Conservation (phyloP, 2,888 invertebrate genomes). For the Sminthurides aquaticus region DNA sequence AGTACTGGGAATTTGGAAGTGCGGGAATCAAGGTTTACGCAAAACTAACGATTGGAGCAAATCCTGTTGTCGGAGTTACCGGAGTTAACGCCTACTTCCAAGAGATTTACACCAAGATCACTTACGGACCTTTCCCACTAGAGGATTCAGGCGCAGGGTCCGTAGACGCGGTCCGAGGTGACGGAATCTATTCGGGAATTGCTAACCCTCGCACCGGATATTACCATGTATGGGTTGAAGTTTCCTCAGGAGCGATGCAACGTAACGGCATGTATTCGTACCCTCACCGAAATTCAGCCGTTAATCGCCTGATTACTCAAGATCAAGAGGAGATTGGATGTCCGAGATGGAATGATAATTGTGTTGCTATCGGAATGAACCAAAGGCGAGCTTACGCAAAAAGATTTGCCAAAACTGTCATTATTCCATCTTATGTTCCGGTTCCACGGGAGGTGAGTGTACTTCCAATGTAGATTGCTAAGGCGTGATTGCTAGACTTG, state of each 20-base stretch:
- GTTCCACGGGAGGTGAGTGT: not conserved
- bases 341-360: no score
- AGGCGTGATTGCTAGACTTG: no score
- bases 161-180: not conserved
- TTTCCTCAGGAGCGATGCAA: not conserved
- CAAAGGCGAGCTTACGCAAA: not conserved
- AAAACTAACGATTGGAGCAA: not conserved
- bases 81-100: not conserved
- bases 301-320: not conserved
- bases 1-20: not conserved
- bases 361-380: not conserved
- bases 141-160: not conserved
- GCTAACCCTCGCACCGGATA: not conserved
- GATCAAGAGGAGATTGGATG: not conserved
- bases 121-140: not conserved
- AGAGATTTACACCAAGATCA: not conserved
- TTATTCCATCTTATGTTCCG: not conserved
- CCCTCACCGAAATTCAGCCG: not conserved
- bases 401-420: not conserved
- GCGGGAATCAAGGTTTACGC: not conserved
- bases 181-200: not conserved
- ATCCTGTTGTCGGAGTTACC: not conserved
- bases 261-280: not conserved
- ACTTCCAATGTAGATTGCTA: no score
- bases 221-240: not conserved